Evolutionary conservation across 1,140 invertebrate genomes (phyloP).

Genomic region (Meloidogyne exigua): DNA sequence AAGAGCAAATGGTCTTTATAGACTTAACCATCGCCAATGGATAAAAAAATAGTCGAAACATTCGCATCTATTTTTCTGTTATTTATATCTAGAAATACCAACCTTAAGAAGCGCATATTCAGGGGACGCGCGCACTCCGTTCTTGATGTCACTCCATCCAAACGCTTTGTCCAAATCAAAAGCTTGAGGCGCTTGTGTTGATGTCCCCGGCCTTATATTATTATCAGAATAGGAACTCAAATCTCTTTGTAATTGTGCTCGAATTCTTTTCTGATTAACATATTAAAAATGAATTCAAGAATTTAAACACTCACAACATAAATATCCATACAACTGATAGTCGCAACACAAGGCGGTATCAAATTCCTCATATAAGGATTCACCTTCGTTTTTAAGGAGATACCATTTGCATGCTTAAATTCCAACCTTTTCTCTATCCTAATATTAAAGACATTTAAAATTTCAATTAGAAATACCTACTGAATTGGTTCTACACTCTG

Average conservation of each 20-base stretch:
- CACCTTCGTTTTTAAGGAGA: background rate
- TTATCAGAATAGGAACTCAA: background rate
- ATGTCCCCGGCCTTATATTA: background rate
- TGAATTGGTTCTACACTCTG: background rate
- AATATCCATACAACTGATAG: slow-evolving; percentile 9
- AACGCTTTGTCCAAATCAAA: background rate
- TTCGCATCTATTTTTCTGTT: slow-evolving; percentile 8
- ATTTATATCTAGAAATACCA: background rate
- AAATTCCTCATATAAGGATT: background rate
- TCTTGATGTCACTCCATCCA: background rate
- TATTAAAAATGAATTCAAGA: background rate
- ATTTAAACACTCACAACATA: background rate
- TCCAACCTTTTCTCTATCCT: background rate
- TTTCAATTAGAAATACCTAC: background rate
- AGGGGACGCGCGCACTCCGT: background rate
- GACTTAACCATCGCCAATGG: slow-evolving; percentile 17
- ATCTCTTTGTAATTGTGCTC: background rate
- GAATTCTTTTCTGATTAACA: background rate
- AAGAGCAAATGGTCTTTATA: background rate
- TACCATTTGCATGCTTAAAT: background rate
- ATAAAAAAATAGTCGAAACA: slow-evolving; percentile 23
- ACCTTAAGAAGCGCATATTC: slow-evolving; percentile 26
- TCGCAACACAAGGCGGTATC: slow-evolving; percentile 14
- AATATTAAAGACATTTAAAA: background rate
- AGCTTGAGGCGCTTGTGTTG: background rate